Percentiles rank a stretch among this genome's conserved stretches.
These are phyloP conservation scores for Neoseiulus cucumeris DNA, from an alignment of 1,140 invertebrate genomes.

Conservation along the genomic window DNA sequence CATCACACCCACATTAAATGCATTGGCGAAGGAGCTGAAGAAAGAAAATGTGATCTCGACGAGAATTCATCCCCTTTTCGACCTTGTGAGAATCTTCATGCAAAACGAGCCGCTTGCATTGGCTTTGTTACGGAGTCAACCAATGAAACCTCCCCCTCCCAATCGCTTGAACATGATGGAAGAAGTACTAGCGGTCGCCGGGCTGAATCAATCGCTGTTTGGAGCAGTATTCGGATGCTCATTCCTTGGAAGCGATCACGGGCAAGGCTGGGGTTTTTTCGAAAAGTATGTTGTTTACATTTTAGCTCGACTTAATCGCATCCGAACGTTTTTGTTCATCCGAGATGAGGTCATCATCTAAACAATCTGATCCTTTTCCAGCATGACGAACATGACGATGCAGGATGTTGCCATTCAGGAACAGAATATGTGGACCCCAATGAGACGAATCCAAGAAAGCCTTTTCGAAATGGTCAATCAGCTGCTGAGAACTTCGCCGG, in stretches of 20 bases:
- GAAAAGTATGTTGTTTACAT: neutral
- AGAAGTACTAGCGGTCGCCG: neutral
- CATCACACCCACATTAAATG: neutral
- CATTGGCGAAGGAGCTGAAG: neutral
- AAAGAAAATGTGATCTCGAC: neutral
- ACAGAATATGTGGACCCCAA: neutral
- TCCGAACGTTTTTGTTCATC: no score
- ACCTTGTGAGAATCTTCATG: neutral
- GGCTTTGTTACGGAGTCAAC: neutral
- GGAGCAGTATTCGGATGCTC: neutral
- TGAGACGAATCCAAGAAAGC: neutral
- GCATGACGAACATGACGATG: neutral
- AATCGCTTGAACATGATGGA: neutral
- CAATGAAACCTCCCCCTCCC: neutral
- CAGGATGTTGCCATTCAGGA: conserved; percentile 2
- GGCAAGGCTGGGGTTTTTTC: conserved; percentile 2
- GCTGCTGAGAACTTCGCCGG: neutral
- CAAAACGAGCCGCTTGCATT: neutral
- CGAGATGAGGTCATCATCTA: no score
- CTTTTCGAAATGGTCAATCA: neutral
- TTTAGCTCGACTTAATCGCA: no score
- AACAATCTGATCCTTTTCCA: no score
- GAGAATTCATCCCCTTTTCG: neutral
- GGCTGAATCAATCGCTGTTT: neutral
- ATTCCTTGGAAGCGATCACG: neutral